Percentiles rank a stretch among this genome's conserved stretches.
Evolutionary conservation across 2,888 invertebrate species (phyloP).

Genomic region (Ormia ochracea): DNA sequence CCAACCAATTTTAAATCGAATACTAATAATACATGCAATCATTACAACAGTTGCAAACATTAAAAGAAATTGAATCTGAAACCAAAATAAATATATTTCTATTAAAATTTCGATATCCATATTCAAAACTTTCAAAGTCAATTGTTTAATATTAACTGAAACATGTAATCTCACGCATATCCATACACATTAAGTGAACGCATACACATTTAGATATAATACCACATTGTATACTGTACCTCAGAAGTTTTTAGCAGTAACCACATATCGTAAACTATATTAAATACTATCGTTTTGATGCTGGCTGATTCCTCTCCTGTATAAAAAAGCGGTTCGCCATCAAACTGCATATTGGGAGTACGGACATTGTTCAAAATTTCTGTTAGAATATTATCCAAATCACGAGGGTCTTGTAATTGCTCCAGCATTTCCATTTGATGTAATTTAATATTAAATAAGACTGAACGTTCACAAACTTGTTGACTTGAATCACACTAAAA

Average conservation of each 20-base stretch:
- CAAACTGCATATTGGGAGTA: constrained; percentile 41
- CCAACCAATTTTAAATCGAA: constrained; percentile 64
- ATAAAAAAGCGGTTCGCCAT: background rate
- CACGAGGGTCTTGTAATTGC: constrained; percentile 68
- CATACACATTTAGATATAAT: too few relatives aligned
- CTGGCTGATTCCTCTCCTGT: constrained; percentile 31
- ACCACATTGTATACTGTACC: too few relatives aligned
- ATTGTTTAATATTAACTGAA: background rate
- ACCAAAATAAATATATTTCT: constrained; percentile 32
- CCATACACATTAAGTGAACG: too few relatives aligned
- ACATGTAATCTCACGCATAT: too few relatives aligned
- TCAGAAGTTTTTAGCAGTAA: constrained; percentile 66
- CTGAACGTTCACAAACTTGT: constrained; percentile 64
- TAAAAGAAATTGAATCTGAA: constrained; percentile 68
- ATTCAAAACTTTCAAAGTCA: background rate
- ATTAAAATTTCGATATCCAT: constrained; percentile 3
- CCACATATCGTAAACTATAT: constrained; percentile 66
- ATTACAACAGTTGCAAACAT: constrained; percentile 54
- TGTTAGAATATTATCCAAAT: constrained; percentile 69
- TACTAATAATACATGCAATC: constrained; percentile 65
- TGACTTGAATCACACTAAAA: constrained; percentile 65
- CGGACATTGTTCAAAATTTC: constrained; percentile 66
- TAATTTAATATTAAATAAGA: constrained; percentile 66
- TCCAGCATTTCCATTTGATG: constrained; percentile 68
- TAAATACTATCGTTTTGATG: constrained; percentile 62